These are phyloP conservation scores for Apus apus DNA, from an alignment of 2,113 vertebrate genomes.

Conservation along the genomic window DNA sequence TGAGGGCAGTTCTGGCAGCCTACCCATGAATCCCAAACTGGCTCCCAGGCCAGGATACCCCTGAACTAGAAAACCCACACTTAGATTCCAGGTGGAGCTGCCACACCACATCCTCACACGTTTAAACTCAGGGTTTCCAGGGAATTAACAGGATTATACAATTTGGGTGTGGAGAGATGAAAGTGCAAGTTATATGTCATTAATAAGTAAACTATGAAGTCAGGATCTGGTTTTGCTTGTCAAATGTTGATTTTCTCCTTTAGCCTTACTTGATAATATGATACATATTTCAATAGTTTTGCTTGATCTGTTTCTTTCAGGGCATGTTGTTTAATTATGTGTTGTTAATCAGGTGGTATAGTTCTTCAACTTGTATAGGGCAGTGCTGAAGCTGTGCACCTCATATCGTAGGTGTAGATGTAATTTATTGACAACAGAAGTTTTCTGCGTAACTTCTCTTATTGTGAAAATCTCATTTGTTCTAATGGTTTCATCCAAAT, in stretches of 20 bases:
- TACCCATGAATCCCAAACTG: background rate
- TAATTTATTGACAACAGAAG: background rate
- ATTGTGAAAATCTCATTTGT: background rate
- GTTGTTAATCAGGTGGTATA: background rate
- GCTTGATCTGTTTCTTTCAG: background rate
- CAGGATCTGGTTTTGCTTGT: background rate
- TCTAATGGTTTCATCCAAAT: background rate
- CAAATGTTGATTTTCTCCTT: background rate
- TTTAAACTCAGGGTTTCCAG: background rate
- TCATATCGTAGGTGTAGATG: background rate
- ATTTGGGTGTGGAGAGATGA: background rate
- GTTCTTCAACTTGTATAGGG: background rate
- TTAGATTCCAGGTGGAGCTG: background rate
- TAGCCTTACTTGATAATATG: background rate
- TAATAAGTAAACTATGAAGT: background rate
- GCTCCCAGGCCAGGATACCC: background rate
- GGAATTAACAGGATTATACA: background rate
- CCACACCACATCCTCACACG: background rate
- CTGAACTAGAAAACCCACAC: background rate
- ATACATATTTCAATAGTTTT: background rate
- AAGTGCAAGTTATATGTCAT: background rate
- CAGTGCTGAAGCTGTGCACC: background rate
- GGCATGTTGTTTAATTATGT: background rate
- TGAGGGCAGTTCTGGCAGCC: background rate
- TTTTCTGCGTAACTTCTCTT: background rate